phyloP scores from a whole-genome alignment of 2,113 vertebrate species.

The Tilapia sparmanii region DNA sequence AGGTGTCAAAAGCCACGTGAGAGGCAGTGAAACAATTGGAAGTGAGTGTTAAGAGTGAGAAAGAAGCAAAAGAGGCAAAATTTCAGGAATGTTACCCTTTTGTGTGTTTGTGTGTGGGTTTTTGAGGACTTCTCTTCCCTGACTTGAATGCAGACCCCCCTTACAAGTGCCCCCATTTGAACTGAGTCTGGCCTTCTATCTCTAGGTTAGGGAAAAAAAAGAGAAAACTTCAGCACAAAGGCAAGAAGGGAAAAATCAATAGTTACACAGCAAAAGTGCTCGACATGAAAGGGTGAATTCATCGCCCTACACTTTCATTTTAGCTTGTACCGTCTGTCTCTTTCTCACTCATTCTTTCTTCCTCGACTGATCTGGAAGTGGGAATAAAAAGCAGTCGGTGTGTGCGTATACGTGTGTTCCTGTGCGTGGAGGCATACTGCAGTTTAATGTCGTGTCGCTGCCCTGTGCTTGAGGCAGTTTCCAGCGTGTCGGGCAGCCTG shows the following conservation, averaged over 20 bases:
- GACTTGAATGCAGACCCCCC: conserved; percentile 21
- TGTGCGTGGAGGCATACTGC: conserved; percentile 23
- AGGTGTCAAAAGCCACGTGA: conserved; percentile 68
- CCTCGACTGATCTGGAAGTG: conserved; percentile 43
- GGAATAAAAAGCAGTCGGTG: conserved; percentile 35
- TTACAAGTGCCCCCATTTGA: conserved; percentile 66
- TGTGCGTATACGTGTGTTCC: conserved; percentile 1
- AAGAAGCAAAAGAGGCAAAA: conserved; percentile 2
- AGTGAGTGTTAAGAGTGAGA: conserved; percentile 19
- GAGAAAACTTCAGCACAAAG: conserved; percentile 50
- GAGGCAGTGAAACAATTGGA: conserved; percentile 32
- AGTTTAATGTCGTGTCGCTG: conserved; percentile 70
- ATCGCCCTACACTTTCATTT: conserved; percentile 63
- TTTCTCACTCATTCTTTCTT: conserved; percentile 25
- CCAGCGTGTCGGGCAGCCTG: conserved; percentile 63
- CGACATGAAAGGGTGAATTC: conserved; percentile 69
- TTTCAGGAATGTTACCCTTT: conserved; percentile 2
- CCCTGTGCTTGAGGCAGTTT: conserved; percentile 57
- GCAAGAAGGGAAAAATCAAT: conserved; percentile 71
- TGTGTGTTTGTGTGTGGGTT: conserved; percentile 5
- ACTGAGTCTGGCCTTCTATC: conserved; percentile 53
- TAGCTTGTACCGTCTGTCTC: conserved; percentile 20
- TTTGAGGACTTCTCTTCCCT: conserved; percentile 27
- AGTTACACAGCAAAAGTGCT: conserved; percentile 70
- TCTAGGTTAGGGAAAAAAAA: conserved; percentile 45